phyloP scores from a whole-genome alignment of 2,888 invertebrate species.

The Beris morrisii region DNA sequence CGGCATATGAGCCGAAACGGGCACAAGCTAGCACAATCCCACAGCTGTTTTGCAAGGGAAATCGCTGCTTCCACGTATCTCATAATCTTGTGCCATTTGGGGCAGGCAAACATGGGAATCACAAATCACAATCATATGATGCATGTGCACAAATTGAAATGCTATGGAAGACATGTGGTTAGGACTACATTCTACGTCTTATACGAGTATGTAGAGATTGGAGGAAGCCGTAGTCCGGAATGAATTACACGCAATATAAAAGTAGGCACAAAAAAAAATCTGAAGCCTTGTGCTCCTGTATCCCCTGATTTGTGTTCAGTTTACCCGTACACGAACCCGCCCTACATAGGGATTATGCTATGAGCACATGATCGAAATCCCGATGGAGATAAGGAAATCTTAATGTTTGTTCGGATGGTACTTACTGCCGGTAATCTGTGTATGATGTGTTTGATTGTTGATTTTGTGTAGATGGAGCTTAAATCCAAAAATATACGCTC shows the following conservation, averaged over 20 bases:
- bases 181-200: not conserved
- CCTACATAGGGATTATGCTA: not conserved
- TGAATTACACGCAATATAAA: too few species aligned
- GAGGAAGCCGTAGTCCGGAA: too few species aligned
- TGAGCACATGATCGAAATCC: conserved; percentile 2
- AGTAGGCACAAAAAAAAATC: too few species aligned
- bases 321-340: too few species aligned
- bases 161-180: conserved; percentile 18
- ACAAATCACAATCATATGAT: conserved; percentile 7
- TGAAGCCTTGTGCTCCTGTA: too few species aligned
- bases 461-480: not conserved
- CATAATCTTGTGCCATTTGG: conserved; percentile 22
- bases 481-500: too few species aligned
- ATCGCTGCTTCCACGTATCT: conserved; percentile 13
- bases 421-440: not conserved
- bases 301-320: too few species aligned
- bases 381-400: not conserved
- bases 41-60: conserved; percentile 32
- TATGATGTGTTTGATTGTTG: conserved; percentile 3
- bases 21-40: not conserved
- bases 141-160: conserved; percentile 29
- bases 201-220: too few species aligned
- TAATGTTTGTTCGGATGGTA: not conserved
- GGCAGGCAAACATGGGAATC: conserved; percentile 22
- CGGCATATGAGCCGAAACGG: not conserved